Conservation (phyloP, 2,888 invertebrate species). For the Lutraria lutraria region DNA sequence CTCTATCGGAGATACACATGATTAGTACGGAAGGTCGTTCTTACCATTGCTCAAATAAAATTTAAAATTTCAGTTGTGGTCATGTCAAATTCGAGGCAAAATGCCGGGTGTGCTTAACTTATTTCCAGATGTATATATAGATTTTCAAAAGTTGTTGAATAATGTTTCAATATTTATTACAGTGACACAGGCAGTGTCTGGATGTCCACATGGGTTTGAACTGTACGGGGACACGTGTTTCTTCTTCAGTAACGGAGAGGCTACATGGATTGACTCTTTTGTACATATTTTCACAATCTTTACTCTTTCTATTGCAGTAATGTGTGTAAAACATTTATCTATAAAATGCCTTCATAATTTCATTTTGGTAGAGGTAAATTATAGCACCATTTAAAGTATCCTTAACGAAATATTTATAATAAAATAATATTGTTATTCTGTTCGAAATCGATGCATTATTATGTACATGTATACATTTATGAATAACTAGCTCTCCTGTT, state of each 20-base stretch:
- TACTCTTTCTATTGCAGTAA: background rate
- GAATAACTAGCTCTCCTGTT: too few species aligned
- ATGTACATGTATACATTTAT: too few species aligned
- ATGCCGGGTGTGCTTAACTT: too few species aligned
- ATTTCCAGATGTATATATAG: too few species aligned
- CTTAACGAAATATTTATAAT: background rate
- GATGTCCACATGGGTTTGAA: constrained; percentile 25
- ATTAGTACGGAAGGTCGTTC: too few species aligned
- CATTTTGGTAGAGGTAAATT: background rate
- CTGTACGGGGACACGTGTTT: constrained; percentile 33
- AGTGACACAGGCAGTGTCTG: background rate
- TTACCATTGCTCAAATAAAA: too few species aligned
- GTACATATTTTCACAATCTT: constrained; percentile 23
- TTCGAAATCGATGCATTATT: too few species aligned
- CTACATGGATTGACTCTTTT: constrained; percentile 48
- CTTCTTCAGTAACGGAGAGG: constrained; percentile 47
- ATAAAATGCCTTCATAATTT: background rate
- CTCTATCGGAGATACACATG: too few species aligned
- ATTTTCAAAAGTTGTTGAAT: too few species aligned
- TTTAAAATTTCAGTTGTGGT: too few species aligned
- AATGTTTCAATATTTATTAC: background rate
- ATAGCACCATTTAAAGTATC: background rate
- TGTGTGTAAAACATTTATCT: background rate
- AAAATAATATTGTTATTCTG: background rate
- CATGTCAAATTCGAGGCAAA: too few species aligned